Base-by-base conservation (phyloP, 2,797 vertebrate species). In the Trachurus trachurus region DNA sequence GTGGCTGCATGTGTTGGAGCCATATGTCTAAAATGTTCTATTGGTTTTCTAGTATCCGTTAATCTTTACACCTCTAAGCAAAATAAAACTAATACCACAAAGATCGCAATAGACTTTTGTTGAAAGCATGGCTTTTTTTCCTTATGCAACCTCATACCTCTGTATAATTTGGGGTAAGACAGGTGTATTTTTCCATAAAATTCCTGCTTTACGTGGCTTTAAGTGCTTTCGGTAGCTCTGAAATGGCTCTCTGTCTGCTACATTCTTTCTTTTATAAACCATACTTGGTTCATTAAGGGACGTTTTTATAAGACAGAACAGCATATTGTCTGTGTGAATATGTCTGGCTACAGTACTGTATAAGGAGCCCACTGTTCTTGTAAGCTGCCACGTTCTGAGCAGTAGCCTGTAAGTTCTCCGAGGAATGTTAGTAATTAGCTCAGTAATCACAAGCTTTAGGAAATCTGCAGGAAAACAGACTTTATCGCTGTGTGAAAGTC, bases 351-450 rank as follows among this genome's bases (percentile, higher is more conserved):
- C 76, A 54, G 76, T 78, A 49, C 65, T 71, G 66, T 75, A 94
- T 89, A 95, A 93, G 84, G 88, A 90, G 70, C 70, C 68, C 84
- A 92, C 89, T 95, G 92, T 94, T 94, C 87, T 73, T 68, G 16
- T 88, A 87, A 90, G 86, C 87, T 52, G 74, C 82, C 83, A 73
- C 53, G 81, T 82, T 94, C 78, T 85, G 76, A 87, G 78, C 74
- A 65, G 77, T 73, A 89, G 84, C 87, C 84, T 82, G 71, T 81
- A 88, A 89, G 90, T 91, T 93, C 88, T 82, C 85, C 1, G 5
- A 87, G 92, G 94, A 96, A 96, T 95, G 94, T 90, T 78, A 70
- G 93, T 94, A 92, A 95, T 95, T 95, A 93, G 89, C 87, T 93
- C 84, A 45, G 88, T 93, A 95, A 95, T 94, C 91, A 89, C 89